Base-by-base conservation (phyloP, 2,888 invertebrate species). In the Melinaea menophilus region DNA sequence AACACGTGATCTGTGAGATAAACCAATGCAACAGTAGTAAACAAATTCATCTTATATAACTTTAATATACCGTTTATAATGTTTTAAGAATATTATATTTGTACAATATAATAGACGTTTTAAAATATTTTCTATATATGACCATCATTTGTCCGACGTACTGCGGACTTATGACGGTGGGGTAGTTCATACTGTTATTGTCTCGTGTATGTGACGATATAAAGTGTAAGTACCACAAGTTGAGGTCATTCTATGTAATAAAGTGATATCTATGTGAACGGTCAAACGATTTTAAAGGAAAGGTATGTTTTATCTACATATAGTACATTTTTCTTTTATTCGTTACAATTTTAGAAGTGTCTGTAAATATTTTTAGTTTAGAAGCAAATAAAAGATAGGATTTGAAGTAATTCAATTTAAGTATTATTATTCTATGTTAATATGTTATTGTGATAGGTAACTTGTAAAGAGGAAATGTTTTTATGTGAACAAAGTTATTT, bases 241-340 rank as follows among this genome's bases (percentile, higher is more conserved):
- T 45, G 57, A 62, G 59, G 64, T 41, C 64, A 60, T 61, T 61
- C 45, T 48, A 58, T 57, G 48, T 57, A 66, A 66, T 62, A 62
- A 51, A 62, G 55, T 57, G 35, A 66, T 64, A 62, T 66, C 54
- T 59, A 62, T 62, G 62, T 59, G 60, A 51, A 56, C 59, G 58
- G 13, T 22, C 56, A 41, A 47, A 55, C 41, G 37, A 22, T 48
- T 56, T 51, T 41, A 46, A 64, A 59, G 58, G 46, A 56, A 59
- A 63, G 61, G 34, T 58, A 47, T 55, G 47, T 51, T 59, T 51
- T 37, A 54, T 41, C 22, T 47, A 22, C 34, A 9, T 48, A 48
- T 22, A 58, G 48, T 48, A 12, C 7, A 46, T 3, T 46, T 46
- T 22, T 22, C 22, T 22, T 22, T 22, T 22, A 22, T 22, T 3